These are phyloP conservation scores for Anadara kagoshimensis DNA, from an alignment of 1,140 invertebrate species.

Conservation along the genomic window DNA sequence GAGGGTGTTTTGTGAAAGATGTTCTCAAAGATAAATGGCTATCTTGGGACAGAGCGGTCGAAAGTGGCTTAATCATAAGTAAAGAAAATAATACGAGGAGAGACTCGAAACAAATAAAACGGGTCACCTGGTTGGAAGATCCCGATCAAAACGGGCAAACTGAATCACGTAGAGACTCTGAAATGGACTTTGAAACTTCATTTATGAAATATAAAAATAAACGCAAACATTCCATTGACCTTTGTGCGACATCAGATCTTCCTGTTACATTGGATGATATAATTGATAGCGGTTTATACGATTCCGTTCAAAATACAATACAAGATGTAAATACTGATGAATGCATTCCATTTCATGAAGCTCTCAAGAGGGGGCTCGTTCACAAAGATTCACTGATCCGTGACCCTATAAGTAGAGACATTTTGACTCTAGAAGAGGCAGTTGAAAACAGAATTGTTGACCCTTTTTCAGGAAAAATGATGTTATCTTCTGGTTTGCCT, in stretches of 20 bases:
- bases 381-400: conserved; percentile 79
- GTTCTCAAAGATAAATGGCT: conserved; percentile 61
- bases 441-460: conserved; percentile 87
- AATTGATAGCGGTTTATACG: conserved; percentile 79
- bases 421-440: conserved; percentile 88
- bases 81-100: conserved; percentile 1
- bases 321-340: conserved; percentile 48
- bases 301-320: conserved; percentile 80
- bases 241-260: conserved; percentile 34
- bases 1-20: conserved; percentile 54
- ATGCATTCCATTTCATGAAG: conserved; percentile 76
- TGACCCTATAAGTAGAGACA: conserved; percentile 82
- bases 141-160: conserved; percentile 15
- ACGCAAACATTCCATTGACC: conserved; percentile 44
- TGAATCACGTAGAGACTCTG: conserved; percentile 13
- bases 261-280: conserved; percentile 48
- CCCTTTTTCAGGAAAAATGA: conserved; percentile 80
- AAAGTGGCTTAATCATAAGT: conserved; percentile 50
- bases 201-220: conserved; percentile 19
- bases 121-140: conserved; percentile 27
- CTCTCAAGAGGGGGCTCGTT: conserved; percentile 89
- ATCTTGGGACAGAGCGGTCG: conserved; percentile 58
- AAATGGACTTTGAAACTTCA: conserved; percentile 15
- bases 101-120: conserved; percentile 32
- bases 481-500: conserved; percentile 79